These are phyloP conservation scores for Xiphophorus birchmanni DNA, from an alignment of 2,797 vertebrate genomes.

Conservation along the genomic window DNA sequence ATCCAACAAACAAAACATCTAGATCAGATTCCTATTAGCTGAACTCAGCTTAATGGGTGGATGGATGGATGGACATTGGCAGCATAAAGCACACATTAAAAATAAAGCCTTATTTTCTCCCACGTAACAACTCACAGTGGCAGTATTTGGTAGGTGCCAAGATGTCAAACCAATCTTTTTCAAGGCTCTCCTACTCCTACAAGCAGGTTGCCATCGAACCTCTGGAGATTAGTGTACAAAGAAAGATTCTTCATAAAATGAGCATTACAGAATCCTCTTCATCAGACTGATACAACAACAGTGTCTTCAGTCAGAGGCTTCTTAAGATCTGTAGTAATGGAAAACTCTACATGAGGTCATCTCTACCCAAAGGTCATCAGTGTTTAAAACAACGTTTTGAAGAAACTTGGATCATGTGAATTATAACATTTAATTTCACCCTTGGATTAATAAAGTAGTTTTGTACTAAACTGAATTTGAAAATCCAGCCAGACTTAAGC, in stretches of 20 bases:
- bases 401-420: background rate
- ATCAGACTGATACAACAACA: background rate
- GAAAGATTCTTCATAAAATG: background rate
- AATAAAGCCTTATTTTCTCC: background rate
- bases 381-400: background rate
- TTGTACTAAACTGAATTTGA: background rate
- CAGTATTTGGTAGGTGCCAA: background rate
- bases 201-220: too few relatives aligned
- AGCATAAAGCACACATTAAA: background rate
- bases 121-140: background rate
- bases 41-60: too few relatives aligned
- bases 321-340: background rate
- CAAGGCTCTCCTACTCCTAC: background rate
- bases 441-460: background rate
- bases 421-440: background rate
- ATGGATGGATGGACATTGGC: background rate
- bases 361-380: background rate
- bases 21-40: background rate
- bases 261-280: background rate
- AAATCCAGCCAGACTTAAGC: background rate
- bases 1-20: background rate
- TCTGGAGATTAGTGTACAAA: background rate
- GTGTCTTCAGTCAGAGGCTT: background rate
- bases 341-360: background rate
- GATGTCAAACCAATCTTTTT: background rate